Evolutionary conservation across 2,888 invertebrate species (phyloP).

Genomic region (Euphydryas editha): DNA sequence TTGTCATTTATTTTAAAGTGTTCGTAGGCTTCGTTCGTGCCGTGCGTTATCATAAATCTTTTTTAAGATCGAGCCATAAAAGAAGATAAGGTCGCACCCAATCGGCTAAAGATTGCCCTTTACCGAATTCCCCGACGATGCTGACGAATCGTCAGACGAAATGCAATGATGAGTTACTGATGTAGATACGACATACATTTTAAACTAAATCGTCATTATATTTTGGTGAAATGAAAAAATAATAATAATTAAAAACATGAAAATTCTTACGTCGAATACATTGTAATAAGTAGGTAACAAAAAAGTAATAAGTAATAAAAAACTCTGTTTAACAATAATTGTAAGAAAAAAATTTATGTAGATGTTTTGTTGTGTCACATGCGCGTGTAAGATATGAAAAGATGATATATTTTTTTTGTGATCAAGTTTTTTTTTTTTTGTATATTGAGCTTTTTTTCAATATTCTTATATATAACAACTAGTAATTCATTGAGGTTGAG

Average conservation of each 20-base stretch:
- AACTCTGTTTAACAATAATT: too few relatives aligned
- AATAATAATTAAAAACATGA: neutral
- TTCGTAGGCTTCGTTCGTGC: slow-evolving; percentile 72
- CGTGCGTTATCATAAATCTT: slow-evolving; percentile 84
- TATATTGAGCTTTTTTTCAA: too few relatives aligned
- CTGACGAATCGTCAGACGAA: slow-evolving; percentile 75
- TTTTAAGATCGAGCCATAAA: slow-evolving; percentile 82
- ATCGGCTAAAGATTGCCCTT: slow-evolving; percentile 78
- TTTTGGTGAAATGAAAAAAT: neutral
- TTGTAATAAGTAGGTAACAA: too few relatives aligned
- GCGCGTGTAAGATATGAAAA: too few relatives aligned
- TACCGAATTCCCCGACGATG: slow-evolving; percentile 68
- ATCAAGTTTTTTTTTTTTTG: too few relatives aligned
- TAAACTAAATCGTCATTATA: neutral
- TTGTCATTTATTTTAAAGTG: slow-evolving; percentile 83
- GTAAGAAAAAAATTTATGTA: too few relatives aligned
- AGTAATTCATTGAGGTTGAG: too few relatives aligned
- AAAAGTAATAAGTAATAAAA: too few relatives aligned
- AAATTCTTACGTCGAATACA: too few relatives aligned
- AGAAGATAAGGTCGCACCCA: slow-evolving; percentile 81
- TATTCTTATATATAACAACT: too few relatives aligned
- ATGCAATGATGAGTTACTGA: slow-evolving; percentile 50
- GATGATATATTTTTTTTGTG: too few relatives aligned
- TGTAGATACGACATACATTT: slow-evolving; percentile 42
- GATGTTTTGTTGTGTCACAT: too few relatives aligned